phyloP scores from a whole-genome alignment of 2,113 vertebrate species.

The Octodon degus region DNA sequence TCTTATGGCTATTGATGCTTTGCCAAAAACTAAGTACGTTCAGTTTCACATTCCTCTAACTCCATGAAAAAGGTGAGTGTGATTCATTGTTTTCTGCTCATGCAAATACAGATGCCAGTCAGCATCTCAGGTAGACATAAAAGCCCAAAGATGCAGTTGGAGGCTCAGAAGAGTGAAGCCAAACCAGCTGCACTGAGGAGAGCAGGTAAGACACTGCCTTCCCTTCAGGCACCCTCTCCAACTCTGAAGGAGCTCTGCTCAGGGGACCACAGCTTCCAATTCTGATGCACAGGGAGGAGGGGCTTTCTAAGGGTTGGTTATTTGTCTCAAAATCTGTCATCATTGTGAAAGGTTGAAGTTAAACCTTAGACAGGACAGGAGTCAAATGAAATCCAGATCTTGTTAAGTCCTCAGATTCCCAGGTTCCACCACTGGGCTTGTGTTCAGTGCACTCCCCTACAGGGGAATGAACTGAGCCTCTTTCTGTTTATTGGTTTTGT shows the following conservation, averaged over 20 bases:
- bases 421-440: not conserved
- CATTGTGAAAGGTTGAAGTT: not conserved
- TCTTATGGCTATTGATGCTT: not conserved
- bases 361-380: not conserved
- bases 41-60: conserved; percentile 28
- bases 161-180: not conserved
- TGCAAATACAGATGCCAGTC: not conserved
- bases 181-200: not conserved
- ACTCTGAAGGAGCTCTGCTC: not conserved
- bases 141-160: not conserved
- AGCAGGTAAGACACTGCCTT: not conserved
- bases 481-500: not conserved
- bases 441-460: too few species aligned
- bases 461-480: not conserved
- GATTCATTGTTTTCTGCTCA: not conserved
- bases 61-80: accelerated
- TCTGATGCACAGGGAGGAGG: too few species aligned
- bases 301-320: not conserved
- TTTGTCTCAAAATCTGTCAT: not conserved
- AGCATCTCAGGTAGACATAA: not conserved
- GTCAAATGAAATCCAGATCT: not conserved
- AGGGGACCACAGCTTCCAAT: not conserved
- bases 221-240: not conserved
- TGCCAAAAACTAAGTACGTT: not conserved
- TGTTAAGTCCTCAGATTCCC: too few species aligned